Evolutionary conservation across 1,140 invertebrate genomes (phyloP).

Genomic region (Lordiphosa mommai): DNA sequence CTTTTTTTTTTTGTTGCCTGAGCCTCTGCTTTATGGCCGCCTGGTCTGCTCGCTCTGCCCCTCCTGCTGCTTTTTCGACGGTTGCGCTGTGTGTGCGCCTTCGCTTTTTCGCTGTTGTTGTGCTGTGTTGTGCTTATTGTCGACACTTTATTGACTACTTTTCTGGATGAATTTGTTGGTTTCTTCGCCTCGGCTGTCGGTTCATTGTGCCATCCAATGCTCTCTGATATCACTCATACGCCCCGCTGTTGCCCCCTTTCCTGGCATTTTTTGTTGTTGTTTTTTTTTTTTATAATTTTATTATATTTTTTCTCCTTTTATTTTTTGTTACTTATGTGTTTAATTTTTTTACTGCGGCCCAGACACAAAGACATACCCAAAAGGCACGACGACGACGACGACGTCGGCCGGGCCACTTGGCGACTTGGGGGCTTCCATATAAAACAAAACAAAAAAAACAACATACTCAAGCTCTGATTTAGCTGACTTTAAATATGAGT

Average conservation of each 20-base stretch:
- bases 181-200: conserved; percentile 65
- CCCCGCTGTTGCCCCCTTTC: conserved; percentile 37
- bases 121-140: conserved; percentile 58
- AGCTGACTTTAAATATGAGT: conserved; percentile 77
- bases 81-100: conserved; percentile 29
- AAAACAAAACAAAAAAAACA: conserved; percentile 24
- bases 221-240: conserved; percentile 67
- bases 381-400: conserved; percentile 43
- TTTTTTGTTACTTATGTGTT: background rate
- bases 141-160: conserved; percentile 78
- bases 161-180: conserved; percentile 78
- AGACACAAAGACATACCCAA: conserved; percentile 69
- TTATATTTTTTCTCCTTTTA: conserved; percentile 46
- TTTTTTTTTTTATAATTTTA: conserved; percentile 63
- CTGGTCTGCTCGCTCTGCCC: background rate
- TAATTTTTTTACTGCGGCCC: conserved; percentile 47
- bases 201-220: conserved; percentile 18
- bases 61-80: conserved; percentile 70
- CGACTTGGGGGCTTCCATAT: conserved; percentile 48
- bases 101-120: conserved; percentile 27
- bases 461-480: conserved; percentile 54
- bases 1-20: conserved; percentile 1
- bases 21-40: conserved; percentile 15
- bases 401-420: conserved; percentile 34
- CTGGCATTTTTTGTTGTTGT: no score